These are phyloP conservation scores for Daubentonia madagascariensis DNA, from an alignment of 2,113 vertebrate genomes.

Conservation along the genomic window DNA sequence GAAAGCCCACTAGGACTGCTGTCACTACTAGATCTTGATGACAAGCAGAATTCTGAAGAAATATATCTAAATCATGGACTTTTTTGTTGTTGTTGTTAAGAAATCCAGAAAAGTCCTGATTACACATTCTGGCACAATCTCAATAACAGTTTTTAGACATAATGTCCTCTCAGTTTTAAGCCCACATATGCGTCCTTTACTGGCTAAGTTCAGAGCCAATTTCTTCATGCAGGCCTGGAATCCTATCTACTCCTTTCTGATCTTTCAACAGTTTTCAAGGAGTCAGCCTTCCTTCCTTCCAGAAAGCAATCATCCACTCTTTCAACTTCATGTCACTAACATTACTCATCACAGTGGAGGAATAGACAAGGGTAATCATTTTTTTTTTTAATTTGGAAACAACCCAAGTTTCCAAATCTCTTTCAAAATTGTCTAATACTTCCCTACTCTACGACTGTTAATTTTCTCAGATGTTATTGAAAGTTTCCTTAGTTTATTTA, in stretches of 20 bases:
- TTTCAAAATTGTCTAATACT: neutral
- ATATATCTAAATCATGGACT: conserved; percentile 49
- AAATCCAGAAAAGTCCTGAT: conserved; percentile 63
- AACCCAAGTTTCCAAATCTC: neutral
- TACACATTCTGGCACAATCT: conserved; percentile 54
- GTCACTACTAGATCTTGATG: conserved; percentile 35
- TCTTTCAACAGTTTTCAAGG: conserved; percentile 62
- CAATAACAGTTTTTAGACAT: conserved; percentile 58
- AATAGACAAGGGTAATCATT: neutral
- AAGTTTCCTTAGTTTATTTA: neutral
- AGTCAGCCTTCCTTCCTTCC: conserved; percentile 54
- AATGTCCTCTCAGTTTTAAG: conserved; percentile 44
- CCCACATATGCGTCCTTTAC: conserved; percentile 52
- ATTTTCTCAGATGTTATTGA: neutral
- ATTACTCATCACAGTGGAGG: conserved; percentile 47
- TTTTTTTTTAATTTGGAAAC: neutral
- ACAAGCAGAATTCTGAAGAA: conserved; percentile 65
- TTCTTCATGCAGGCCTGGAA: conserved; percentile 37
- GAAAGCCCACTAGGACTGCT: conserved; percentile 1
- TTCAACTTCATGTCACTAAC: conserved; percentile 58
- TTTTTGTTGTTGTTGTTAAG: conserved; percentile 40
- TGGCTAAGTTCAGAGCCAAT: conserved; percentile 34
- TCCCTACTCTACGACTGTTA: neutral
- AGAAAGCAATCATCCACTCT: conserved; percentile 69
- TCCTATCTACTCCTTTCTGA: conserved; percentile 50